Conservation (phyloP, 1,140 invertebrate species). For the Zaprionus ghesquierei region DNA sequence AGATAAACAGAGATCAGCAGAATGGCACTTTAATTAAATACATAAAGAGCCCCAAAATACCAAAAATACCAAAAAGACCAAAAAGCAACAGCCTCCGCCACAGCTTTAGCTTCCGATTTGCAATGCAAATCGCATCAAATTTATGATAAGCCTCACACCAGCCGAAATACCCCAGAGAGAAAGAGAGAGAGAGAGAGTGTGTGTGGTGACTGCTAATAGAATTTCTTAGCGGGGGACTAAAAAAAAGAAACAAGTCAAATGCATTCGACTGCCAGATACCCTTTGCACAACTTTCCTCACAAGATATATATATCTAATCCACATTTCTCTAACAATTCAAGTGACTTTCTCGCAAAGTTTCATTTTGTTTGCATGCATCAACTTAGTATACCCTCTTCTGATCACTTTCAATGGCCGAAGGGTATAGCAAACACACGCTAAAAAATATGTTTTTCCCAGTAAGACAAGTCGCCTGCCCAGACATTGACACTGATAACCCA, state of each 20-base stretch:
- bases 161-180: background rate
- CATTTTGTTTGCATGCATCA: too few relatives aligned
- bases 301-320: too few relatives aligned
- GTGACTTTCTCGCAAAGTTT: too few relatives aligned
- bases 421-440: background rate
- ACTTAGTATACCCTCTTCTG: too few relatives aligned
- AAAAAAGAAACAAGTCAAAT: too few relatives aligned
- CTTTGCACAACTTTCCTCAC: too few relatives aligned
- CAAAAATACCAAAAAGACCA: too few relatives aligned
- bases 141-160: constrained; percentile 71
- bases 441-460: constrained; percentile 14
- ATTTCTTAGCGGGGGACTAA: too few relatives aligned
- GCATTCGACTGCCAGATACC: too few relatives aligned
- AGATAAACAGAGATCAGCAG: constrained; percentile 50
- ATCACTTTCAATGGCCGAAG: too few relatives aligned
- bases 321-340: too few relatives aligned
- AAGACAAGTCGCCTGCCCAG: constrained; percentile 4
- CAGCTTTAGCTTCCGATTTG: constrained; percentile 37
- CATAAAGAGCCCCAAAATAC: constrained; percentile 44
- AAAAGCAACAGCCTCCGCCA: background rate
- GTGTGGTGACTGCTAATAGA: constrained; percentile 3
- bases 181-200: too few relatives aligned
- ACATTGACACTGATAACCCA: constrained; percentile 37
- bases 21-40: constrained; percentile 71
- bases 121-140: constrained; percentile 64